Conservation (phyloP, 2,888 invertebrate species). For the Thereva nobilitata region DNA sequence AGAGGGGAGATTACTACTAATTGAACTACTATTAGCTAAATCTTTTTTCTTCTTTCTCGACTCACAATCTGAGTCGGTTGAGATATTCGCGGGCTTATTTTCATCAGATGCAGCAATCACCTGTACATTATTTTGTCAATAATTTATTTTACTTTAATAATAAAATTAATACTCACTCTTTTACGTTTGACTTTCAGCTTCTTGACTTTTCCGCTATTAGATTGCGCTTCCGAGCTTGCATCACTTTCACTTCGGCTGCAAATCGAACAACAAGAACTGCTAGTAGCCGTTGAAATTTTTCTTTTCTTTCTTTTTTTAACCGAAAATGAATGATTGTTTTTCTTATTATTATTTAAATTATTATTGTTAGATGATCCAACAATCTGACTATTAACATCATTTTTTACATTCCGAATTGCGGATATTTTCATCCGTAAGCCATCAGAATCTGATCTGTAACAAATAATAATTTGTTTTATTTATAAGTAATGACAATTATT, state of each 20-base stretch:
- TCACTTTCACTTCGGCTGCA: conserved; percentile 44
- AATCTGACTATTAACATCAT: conserved; percentile 42
- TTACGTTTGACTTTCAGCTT: conserved; percentile 54
- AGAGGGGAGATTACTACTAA: conserved; percentile 9
- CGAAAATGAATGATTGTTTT: neutral
- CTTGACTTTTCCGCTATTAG: conserved; percentile 46
- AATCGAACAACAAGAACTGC: conserved; percentile 42
- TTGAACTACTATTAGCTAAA: neutral
- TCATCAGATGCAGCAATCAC: conserved; percentile 21
- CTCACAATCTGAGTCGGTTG: conserved; percentile 30
- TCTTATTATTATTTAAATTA: conserved; percentile 31
- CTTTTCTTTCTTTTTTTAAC: conserved; percentile 31
- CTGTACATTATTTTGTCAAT: neutral
- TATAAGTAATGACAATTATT: no score
- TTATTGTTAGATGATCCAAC: conserved; percentile 27
- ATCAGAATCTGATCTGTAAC: conserved; percentile 53
- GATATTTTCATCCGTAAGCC: conserved; percentile 58
- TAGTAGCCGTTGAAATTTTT: conserved; percentile 38
- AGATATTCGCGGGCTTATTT: neutral
- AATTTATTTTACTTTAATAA: neutral
- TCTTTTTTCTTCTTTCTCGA: neutral
- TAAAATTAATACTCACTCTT: conserved; percentile 46
- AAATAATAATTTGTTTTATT: neutral
- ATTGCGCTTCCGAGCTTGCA: conserved; percentile 40
- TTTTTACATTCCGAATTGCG: conserved; percentile 50